A percentile compares a stretch with the other conserved stretches of the same genome.
Evolutionary conservation across 2,113 vertebrate genomes (phyloP).

Genomic region (Uria aalge): DNA sequence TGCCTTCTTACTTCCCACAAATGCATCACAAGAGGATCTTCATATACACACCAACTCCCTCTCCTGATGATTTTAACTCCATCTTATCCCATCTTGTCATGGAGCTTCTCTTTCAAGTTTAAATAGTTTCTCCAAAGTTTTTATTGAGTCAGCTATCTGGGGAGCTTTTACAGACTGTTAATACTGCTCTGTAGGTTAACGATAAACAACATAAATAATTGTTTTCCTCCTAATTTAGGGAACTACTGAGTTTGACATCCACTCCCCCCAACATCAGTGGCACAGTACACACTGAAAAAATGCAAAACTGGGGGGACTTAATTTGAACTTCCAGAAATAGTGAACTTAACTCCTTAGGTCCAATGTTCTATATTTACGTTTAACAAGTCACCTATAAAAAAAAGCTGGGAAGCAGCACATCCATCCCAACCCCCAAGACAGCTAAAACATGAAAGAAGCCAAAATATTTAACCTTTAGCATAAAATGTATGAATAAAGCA

Average conservation of each 20-base stretch:
- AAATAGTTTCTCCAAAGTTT: not conserved
- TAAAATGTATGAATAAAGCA: not conserved
- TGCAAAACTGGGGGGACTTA: not conserved
- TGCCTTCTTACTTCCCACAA: not conserved
- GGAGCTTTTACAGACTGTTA: not conserved
- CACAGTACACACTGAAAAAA: not conserved
- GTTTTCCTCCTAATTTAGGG: not conserved
- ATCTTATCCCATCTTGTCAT: not conserved
- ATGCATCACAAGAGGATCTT: not conserved
- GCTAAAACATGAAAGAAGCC: not conserved
- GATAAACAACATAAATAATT: constrained; percentile 12
- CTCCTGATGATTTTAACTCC: not conserved
- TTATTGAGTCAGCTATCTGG: not conserved
- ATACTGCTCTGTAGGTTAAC: constrained; percentile 11
- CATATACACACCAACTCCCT: not conserved
- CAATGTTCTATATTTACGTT: not conserved
- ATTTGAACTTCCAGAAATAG: not conserved
- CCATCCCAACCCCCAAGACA: not conserved
- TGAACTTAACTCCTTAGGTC: not conserved
- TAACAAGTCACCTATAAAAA: not conserved
- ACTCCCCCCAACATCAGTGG: not conserved
- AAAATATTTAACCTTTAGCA: not conserved
- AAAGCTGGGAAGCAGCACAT: not conserved
- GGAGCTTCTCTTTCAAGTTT: not conserved
- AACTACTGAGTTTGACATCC: not conserved